Evolutionary conservation across 1,140 invertebrate species (phyloP).

Genomic region (Cherax quadricarinatus): DNA sequence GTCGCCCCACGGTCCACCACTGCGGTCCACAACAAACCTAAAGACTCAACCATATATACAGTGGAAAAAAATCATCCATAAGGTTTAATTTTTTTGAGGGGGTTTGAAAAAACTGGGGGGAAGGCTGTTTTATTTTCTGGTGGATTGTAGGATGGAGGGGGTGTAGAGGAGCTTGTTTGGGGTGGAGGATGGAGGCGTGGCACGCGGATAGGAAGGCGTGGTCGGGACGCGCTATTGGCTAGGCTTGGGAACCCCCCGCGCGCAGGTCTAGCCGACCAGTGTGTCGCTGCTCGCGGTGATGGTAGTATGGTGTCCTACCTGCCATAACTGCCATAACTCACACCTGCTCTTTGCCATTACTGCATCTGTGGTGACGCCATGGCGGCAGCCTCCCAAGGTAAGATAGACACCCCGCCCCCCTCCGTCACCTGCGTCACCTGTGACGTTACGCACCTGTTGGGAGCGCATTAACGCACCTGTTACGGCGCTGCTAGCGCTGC

Average conservation of each 20-base stretch:
- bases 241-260: slow-evolving; percentile 23
- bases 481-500: too few relatives aligned
- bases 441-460: too few relatives aligned
- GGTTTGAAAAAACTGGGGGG: background rate
- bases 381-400: slow-evolving; percentile 56
- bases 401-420: background rate
- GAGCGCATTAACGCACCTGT: too few relatives aligned
- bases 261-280: slow-evolving; percentile 49
- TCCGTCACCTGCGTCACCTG: too few relatives aligned
- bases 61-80: slow-evolving; percentile 26
- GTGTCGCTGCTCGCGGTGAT: slow-evolving; percentile 40
- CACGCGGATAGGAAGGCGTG: slow-evolving; percentile 13
- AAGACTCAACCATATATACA: background rate
- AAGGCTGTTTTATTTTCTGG: background rate
- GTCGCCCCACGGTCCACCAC: background rate
- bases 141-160: background rate
- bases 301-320: slow-evolving; percentile 50
- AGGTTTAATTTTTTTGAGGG: background rate
- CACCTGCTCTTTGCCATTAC: slow-evolving; percentile 37
- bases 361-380: slow-evolving; percentile 28
- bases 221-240: slow-evolving; percentile 53
- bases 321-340: slow-evolving; percentile 57
- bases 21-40: background rate
- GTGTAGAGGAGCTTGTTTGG: background rate
- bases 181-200: slow-evolving; percentile 26